Percentiles rank a stretch among this genome's conserved stretches.
These are phyloP conservation scores for Zootermopsis nevadensis DNA, from an alignment of 2,888 invertebrate genomes.

Conservation along the genomic window DNA sequence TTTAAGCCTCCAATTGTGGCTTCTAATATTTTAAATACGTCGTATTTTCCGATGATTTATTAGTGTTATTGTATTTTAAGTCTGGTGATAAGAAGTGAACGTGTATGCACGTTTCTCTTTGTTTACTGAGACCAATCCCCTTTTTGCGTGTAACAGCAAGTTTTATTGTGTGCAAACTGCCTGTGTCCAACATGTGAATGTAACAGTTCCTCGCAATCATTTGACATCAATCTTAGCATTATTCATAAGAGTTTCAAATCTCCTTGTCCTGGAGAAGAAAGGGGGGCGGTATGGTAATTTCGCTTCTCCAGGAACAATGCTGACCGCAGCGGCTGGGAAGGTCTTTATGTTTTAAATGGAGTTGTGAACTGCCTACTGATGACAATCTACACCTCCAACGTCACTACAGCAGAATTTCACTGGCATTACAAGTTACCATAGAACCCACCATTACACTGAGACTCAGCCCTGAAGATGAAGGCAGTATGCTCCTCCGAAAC, in stretches of 20 bases:
- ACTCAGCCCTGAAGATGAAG: too few relatives aligned
- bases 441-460: too few relatives aligned
- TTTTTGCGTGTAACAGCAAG: background rate
- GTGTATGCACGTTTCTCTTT: too few relatives aligned
- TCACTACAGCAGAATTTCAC: too few relatives aligned
- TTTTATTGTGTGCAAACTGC: background rate
- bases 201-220: background rate
- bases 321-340: background rate
- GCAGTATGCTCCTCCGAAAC: too few relatives aligned
- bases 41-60: too few relatives aligned
- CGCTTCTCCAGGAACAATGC: background rate
- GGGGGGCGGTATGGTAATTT: background rate
- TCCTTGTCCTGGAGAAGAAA: background rate
- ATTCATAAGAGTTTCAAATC: background rate
- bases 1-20: too few relatives aligned
- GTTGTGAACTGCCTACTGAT: conserved; percentile 11
- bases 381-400: background rate
- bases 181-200: background rate
- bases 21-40: too few relatives aligned
- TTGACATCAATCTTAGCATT: conserved; percentile 7
- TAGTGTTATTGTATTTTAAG: too few relatives aligned
- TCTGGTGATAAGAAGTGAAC: too few relatives aligned
- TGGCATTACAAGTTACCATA: too few relatives aligned
- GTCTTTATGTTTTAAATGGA: background rate
- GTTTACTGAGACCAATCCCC: too few relatives aligned